Conservation (phyloP, 2,888 invertebrate genomes). For the Synergus laeviventris region DNA sequence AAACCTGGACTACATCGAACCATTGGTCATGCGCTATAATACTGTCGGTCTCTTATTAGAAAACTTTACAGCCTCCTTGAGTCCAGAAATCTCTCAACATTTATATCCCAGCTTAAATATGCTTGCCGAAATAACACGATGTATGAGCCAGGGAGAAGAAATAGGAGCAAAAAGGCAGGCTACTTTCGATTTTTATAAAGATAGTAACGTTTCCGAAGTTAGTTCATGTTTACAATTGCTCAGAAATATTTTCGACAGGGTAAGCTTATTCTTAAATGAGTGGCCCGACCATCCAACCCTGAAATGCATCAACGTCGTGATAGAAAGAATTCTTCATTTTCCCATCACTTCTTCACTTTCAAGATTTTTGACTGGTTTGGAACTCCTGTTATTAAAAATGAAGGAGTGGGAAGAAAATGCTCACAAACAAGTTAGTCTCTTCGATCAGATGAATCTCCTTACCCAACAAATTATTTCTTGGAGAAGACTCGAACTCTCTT, state of each 20-base stretch:
- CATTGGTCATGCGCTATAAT: slow-evolving; percentile 80
- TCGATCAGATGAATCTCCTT: slow-evolving; percentile 83
- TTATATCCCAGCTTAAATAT: slow-evolving; percentile 80
- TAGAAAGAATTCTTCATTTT: slow-evolving; percentile 83
- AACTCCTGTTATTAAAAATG: slow-evolving; percentile 89
- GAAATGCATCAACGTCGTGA: slow-evolving; percentile 84
- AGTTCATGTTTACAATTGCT: slow-evolving; percentile 85
- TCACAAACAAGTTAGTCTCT: slow-evolving; percentile 89
- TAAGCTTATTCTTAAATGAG: slow-evolving; percentile 82
- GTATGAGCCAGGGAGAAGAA: slow-evolving; percentile 77
- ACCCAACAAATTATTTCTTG: slow-evolving; percentile 91
- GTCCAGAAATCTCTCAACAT: slow-evolving; percentile 78
- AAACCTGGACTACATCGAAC: slow-evolving; percentile 75
- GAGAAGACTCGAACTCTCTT: slow-evolving; percentile 91
- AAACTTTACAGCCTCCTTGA: slow-evolving; percentile 77
- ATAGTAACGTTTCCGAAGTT: slow-evolving; percentile 88
- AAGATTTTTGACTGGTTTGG: slow-evolving; percentile 92
- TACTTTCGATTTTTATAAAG: slow-evolving; percentile 87
- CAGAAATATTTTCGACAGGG: slow-evolving; percentile 80
- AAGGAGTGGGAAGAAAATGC: slow-evolving; percentile 96
- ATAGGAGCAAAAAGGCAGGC: slow-evolving; percentile 49
- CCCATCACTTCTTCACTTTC: slow-evolving; percentile 89
- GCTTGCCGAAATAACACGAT: slow-evolving; percentile 76
- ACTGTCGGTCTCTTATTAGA: slow-evolving; percentile 79
- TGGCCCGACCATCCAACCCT: slow-evolving; percentile 96